Percentiles rank a stretch among this genome's conserved stretches.
These are phyloP conservation scores for Epinotia brunnichana DNA, from an alignment of 2,888 invertebrate species.

Conservation along the genomic window DNA sequence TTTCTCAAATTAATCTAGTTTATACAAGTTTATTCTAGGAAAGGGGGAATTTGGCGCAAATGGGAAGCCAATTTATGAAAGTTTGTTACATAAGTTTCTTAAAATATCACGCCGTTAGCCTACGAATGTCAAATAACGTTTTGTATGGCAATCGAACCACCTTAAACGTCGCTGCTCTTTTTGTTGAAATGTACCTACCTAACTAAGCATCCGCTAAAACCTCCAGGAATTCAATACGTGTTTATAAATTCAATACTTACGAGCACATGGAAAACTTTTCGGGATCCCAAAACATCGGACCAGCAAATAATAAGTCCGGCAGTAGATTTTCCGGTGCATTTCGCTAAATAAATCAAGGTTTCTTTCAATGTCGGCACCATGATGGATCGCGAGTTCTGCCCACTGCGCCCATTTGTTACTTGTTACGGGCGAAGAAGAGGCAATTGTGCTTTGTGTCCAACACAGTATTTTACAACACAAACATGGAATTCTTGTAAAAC, in stretches of 20 bases:
- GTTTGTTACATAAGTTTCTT: no score
- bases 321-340: slow-evolving; percentile 48
- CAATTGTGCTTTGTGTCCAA: slow-evolving; percentile 25
- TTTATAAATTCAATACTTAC: neutral
- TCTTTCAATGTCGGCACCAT: slow-evolving; percentile 56
- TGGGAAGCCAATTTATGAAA: no score
- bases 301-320: slow-evolving; percentile 20
- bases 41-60: no score
- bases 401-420: slow-evolving; percentile 50
- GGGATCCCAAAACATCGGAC: neutral
- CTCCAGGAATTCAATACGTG: neutral
- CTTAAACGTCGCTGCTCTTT: neutral
- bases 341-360: slow-evolving; percentile 54
- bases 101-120: no score
- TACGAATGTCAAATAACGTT: no score
- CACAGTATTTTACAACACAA: slow-evolving; percentile 14
- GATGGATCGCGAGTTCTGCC: slow-evolving; percentile 57
- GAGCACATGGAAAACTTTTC: neutral
- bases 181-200: slow-evolving; percentile 7
- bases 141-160: no score
- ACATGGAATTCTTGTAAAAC: neutral
- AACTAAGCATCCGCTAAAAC: neutral
- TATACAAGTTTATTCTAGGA: no score
- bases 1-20: no score
- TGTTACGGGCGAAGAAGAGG: slow-evolving; percentile 43